Conservation (phyloP, 53 echinoderm and acorn worm genomes). For the Hippasteria phrygiana region DNA sequence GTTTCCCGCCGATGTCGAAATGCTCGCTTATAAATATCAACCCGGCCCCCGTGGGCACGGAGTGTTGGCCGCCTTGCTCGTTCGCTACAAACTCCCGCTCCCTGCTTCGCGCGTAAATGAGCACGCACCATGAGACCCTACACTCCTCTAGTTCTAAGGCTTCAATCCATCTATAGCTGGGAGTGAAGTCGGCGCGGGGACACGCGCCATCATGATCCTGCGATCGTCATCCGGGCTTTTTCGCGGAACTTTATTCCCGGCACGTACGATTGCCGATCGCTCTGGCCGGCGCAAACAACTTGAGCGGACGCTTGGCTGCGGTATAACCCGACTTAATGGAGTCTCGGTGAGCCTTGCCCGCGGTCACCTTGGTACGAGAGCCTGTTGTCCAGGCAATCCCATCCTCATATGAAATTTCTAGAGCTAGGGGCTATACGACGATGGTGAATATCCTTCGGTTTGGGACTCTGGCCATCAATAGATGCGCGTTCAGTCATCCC, state of each 20-base stretch:
- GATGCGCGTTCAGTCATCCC: conserved; percentile 14
- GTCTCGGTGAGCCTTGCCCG: conserved; percentile 50
- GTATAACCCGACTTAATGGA: conserved; percentile 62
- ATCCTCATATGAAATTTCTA: conserved; percentile 60
- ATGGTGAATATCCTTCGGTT: conserved; percentile 44
- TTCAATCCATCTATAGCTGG: conserved; percentile 37
- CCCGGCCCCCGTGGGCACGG: conserved; percentile 3
- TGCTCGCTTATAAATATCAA: conserved; percentile 38
- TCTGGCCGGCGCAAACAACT: conserved; percentile 46
- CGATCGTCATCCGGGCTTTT: neutral
- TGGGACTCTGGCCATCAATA: conserved; percentile 17
- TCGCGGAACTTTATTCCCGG: conserved; percentile 26
- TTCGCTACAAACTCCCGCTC: conserved; percentile 4
- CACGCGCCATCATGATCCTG: conserved; percentile 14
- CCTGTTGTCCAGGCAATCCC: conserved; percentile 53
- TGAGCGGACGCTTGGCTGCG: conserved; percentile 40
- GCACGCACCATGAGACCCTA: conserved; percentile 39
- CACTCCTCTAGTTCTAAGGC: conserved; percentile 11
- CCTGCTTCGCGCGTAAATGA: conserved; percentile 4
- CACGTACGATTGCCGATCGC: conserved; percentile 44
- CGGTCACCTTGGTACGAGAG: conserved; percentile 40
- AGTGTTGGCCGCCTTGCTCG: conserved; percentile 35
- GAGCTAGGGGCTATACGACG: neutral
- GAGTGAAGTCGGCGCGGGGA: conserved; percentile 1
- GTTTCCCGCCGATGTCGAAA: conserved; percentile 36